Percentiles rank a stretch among this genome's conserved stretches.
Evolutionary conservation across 2,797 vertebrate species (phyloP).

Genomic region (Heteromormyrus szaboi): DNA sequence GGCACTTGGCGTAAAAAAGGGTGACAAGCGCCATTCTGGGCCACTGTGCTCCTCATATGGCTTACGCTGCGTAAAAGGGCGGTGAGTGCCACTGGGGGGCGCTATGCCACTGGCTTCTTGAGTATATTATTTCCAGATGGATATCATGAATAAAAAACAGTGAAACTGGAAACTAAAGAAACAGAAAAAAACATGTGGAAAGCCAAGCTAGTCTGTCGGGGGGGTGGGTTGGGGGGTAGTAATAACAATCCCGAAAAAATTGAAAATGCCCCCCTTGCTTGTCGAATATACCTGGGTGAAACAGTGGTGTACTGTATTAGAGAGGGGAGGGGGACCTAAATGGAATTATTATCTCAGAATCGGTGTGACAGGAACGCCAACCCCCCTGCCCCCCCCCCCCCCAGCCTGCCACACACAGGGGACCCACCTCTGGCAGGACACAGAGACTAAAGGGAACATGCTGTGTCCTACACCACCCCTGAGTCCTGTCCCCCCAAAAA

Average conservation of each 20-base stretch:
- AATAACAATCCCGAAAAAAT: conserved; percentile 11
- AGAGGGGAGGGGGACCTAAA: background rate
- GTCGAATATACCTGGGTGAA: conserved; percentile 47
- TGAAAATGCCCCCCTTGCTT: conserved; percentile 44
- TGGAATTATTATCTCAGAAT: conserved; percentile 8
- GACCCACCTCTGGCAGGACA: background rate
- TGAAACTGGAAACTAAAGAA: conserved; percentile 72
- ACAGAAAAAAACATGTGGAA: conserved; percentile 49
- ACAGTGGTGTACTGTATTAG: conserved; percentile 42
- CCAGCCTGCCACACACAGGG: background rate
- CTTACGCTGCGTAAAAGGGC: no score
- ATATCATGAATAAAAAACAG: conserved; percentile 65
- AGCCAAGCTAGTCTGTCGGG: conserved; percentile 26
- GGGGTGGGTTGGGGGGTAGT: conserved; percentile 16
- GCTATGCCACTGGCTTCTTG: conserved; percentile 53
- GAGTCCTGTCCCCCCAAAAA: background rate
- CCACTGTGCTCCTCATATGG: background rate
- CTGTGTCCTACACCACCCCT: no score
- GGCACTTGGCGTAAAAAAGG: background rate
- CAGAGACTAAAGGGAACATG: background rate
- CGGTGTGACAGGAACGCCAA: background rate
- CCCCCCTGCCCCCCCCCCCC: background rate
- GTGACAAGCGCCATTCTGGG: no score
- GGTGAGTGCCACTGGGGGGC: background rate
- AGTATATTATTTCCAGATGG: conserved; percentile 75